Evolutionary conservation across 2,888 invertebrate species (phyloP), one percentile per base, ranked within the genome.

Genomic region (Criorhina ranunculi): DNA sequence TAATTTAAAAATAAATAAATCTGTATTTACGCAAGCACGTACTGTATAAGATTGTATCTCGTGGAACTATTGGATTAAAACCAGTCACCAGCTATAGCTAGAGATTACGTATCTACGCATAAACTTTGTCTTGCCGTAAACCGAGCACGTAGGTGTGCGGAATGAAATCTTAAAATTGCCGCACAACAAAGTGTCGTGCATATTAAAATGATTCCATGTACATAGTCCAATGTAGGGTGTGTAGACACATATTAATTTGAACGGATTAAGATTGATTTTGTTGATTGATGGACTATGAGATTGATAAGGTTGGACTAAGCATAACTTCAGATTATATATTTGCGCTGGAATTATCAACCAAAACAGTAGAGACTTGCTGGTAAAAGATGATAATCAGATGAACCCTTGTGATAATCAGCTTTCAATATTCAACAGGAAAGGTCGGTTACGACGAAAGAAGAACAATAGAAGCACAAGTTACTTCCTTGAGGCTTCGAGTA

Each of bases 81-180:
- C n/a, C 35, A 73, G 35, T 24, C 53, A 31, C 29, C 53, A 57
- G 66, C 64, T 44, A 57, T 40, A 17, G 46, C n/a, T 29, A 15
- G 31, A 17, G 59, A 51, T 72, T 57, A 46, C 37, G 57, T 75
- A 66, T 57, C 46, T 37, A 66, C 55, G 49, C 57, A 69, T 35
- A 81, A 44, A n/a, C 8, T 8, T 2, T n/a, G 9, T 1, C 40
- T 19, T 19, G 5, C 12, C 59, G 33, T 19, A 78, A 24, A 11
- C 82, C 67, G 12, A 78, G 72, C 82, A 82, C 82, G 82, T 78
- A 79, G 59, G 66, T 66, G 79, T 19, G 66, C 79, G 79, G 79
- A 64, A 79, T 79, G 57, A 79, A 59, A 33, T 66, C 55, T 67
- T 12, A 19, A 81, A 81, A 67, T 67, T 46, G 67, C 66, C 46